These are phyloP conservation scores for Lathamus discolor DNA, from an alignment of 2,113 vertebrate genomes.

Conservation along the genomic window DNA sequence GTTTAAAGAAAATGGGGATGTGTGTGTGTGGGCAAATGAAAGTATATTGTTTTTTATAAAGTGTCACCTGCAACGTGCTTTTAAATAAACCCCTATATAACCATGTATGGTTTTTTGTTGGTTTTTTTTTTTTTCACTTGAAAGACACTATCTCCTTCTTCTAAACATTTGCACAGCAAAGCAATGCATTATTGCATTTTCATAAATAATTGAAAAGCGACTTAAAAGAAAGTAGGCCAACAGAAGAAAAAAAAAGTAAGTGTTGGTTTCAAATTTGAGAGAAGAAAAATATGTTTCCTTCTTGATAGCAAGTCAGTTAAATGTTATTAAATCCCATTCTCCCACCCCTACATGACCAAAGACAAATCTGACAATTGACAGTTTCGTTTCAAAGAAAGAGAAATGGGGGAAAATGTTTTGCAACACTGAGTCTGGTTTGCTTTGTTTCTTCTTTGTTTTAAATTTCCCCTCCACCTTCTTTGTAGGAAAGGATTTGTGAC, in stretches of 20 bases:
- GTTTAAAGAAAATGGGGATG: slow-evolving; percentile 19
- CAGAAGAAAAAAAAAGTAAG: slow-evolving; percentile 33
- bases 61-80: neutral
- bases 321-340: slow-evolving; percentile 61
- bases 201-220: slow-evolving; percentile 81
- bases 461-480: neutral
- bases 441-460: neutral
- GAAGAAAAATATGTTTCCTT: slow-evolving; percentile 64
- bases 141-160: slow-evolving; percentile 62
- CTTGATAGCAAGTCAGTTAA: slow-evolving; percentile 70
- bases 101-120: neutral
- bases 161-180: slow-evolving; percentile 70
- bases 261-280: slow-evolving; percentile 59
- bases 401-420: neutral
- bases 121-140: slow-evolving; percentile 30
- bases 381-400: slow-evolving; percentile 25
- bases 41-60: slow-evolving; percentile 12
- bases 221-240: slow-evolving; percentile 77
- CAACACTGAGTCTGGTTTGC: neutral
- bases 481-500: slow-evolving; percentile 5
- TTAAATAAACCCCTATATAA: slow-evolving; percentile 28
- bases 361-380: slow-evolving; percentile 35
- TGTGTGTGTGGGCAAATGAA: neutral
- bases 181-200: slow-evolving; percentile 75
- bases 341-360: slow-evolving; percentile 41